Evolutionary conservation across 2,888 invertebrate genomes (phyloP), one percentile per base, ranked within the genome.

Genomic region (Silvanus unidentatus): DNA sequence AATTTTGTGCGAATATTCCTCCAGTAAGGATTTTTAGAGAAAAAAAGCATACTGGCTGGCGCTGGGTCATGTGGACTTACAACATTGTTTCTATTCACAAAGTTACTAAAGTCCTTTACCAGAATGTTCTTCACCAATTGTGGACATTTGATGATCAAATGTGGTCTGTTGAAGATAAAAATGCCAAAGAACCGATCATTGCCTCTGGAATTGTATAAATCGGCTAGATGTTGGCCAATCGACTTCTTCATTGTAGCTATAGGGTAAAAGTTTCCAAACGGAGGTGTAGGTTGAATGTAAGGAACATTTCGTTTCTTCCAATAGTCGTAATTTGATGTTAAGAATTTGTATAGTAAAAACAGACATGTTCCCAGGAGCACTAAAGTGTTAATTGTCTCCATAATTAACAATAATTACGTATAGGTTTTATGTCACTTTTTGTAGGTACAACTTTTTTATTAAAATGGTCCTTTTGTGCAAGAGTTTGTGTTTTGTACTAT

Each of bases 11-110:
- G 65, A 11, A 77, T 56, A 28, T 64, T 65, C 54, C 73, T 77
- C 80, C 80, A 81, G 1, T 71, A 69, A 0, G 73, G 72, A 43
- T 74, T 75, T 46, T 71, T 73, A 42, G 74, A 52, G 1, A 72
- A 67, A 47, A 77, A 67, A 39, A 75, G 51, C 53, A 72, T 66
- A 42, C 69, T 68, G 50, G 68, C 63, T 1, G 68, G 65, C n/a
- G 73, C 58, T 3, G 71, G 69, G 49, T 75, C 73, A 42, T 69
- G 67, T 36, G 66, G 62, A 15, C 67, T 64, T 1, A 71, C 67
- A 1, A 68, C 68, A 29, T 74, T 65, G 28, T 70, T 70, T 45
- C 77, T 65, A 49, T 77, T 73, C 2, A 65, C 63, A 53, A 77
- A 77, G 49, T 71, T 62, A 2, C 70, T 64, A 47, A 76, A 77